Percentiles rank a stretch among this genome's conserved stretches.
These are phyloP conservation scores for Channallabes apus DNA, from an alignment of 2,797 vertebrate genomes.

Conservation along the genomic window DNA sequence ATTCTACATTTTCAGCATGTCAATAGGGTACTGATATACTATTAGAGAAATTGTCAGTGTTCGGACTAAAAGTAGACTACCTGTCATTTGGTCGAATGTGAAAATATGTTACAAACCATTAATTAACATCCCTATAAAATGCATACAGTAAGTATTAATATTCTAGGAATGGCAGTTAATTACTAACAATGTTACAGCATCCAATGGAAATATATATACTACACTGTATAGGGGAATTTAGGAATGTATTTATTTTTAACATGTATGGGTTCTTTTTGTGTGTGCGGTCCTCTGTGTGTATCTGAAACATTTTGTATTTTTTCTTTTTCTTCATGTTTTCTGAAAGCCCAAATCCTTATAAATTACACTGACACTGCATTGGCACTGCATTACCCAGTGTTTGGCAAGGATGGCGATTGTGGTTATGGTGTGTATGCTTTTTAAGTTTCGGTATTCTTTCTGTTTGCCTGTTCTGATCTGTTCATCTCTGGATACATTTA, in stretches of 20 bases:
- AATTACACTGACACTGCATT: not conserved
- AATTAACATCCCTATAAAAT: not conserved
- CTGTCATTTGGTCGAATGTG: not conserved
- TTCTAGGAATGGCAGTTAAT: not conserved
- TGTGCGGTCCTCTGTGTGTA: not conserved
- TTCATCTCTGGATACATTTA: not conserved
- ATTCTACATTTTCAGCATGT: not conserved
- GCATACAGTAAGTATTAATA: not conserved
- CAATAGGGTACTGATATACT: not conserved
- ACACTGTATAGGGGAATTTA: too few relatives aligned
- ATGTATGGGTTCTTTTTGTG: not conserved
- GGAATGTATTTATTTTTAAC: not conserved
- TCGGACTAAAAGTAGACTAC: not conserved
- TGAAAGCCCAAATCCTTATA: not conserved
- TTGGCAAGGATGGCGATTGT: not conserved
- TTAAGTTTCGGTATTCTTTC: not conserved
- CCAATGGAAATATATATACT: too few relatives aligned
- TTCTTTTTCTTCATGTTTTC: slow-evolving; percentile 1
- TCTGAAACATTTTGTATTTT: not conserved
- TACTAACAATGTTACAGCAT: not conserved
- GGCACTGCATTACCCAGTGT: not conserved
- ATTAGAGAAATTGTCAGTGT: not conserved
- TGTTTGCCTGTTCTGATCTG: not conserved
- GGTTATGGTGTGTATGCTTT: not conserved
- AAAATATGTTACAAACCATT: slow-evolving; percentile 4